Evolutionary conservation across 2,888 invertebrate genomes (phyloP).

Genomic region (Tanytarsus gracilentus): DNA sequence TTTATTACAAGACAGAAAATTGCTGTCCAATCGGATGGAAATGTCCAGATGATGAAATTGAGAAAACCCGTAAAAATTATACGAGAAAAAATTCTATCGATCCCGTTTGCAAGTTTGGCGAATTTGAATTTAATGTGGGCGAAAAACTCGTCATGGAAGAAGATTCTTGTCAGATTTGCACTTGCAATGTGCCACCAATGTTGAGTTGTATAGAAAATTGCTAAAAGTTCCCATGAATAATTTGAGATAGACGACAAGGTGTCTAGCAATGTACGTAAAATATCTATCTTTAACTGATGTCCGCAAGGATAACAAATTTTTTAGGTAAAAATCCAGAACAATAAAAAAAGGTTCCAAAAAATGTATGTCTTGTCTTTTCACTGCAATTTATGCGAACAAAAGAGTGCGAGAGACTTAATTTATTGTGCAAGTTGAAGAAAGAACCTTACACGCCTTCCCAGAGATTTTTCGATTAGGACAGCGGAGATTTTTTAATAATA

Average conservation of each 20-base stretch:
- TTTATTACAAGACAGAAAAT: slow-evolving; percentile 31
- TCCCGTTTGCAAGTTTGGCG: slow-evolving; percentile 43
- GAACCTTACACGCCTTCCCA: slow-evolving; percentile 29
- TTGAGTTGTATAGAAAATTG: slow-evolving; percentile 40
- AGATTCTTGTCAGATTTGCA: slow-evolving; percentile 41
- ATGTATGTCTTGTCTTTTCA: background rate
- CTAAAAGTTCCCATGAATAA: background rate
- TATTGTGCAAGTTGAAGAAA: slow-evolving; percentile 19
- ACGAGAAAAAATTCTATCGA: background rate
- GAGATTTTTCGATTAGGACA: slow-evolving; percentile 15
- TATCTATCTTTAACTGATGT: background rate
- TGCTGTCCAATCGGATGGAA: slow-evolving; percentile 33
- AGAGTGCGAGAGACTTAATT: slow-evolving; percentile 17
- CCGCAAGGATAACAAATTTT: slow-evolving; percentile 5
- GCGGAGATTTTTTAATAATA: slow-evolving; percentile 6
- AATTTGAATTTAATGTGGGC: slow-evolving; percentile 43
- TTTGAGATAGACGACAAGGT: slow-evolving; percentile 9
- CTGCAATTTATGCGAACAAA: slow-evolving; percentile 9
- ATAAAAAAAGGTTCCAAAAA: no score
- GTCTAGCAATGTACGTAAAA: slow-evolving; percentile 19
- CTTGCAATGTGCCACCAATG: slow-evolving; percentile 45
- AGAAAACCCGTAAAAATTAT: slow-evolving; percentile 1
- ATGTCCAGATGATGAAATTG: slow-evolving; percentile 30
- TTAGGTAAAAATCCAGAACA: slow-evolving; percentile 25
- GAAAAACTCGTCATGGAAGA: slow-evolving; percentile 44